Conservation (phyloP, 1,140 invertebrate genomes). For the Lucilia cuprina region DNA sequence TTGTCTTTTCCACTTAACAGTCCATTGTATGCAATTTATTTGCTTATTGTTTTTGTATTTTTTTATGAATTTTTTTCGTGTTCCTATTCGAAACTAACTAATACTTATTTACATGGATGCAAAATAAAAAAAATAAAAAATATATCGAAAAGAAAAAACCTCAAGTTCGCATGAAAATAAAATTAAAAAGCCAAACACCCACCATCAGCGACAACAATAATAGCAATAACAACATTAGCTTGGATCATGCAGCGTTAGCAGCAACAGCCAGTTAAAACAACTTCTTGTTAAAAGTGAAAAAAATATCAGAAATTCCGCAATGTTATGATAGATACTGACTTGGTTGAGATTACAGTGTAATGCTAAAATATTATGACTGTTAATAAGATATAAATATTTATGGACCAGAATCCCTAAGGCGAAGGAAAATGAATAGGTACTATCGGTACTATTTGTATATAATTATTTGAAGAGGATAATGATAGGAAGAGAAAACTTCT, state of each 20-base stretch:
- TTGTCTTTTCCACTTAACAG: background rate
- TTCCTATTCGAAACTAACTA: constrained; percentile 12
- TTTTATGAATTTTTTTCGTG: background rate
- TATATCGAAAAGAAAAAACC: background rate
- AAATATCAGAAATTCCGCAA: background rate
- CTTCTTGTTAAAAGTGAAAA: constrained; percentile 2
- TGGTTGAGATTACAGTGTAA: background rate
- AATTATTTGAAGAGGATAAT: too few species aligned
- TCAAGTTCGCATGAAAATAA: constrained; percentile 32
- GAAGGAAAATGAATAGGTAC: too few species aligned
- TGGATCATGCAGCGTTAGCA: background rate
- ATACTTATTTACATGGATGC: constrained; percentile 17
- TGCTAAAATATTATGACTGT: background rate
- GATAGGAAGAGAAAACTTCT: too few species aligned
- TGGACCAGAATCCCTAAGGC: too few species aligned
- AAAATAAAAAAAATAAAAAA: background rate
- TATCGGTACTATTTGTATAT: too few species aligned
- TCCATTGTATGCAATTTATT: constrained; percentile 2
- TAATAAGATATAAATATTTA: too few species aligned
- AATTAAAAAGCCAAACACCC: constrained; percentile 32
- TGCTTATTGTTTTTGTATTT: background rate
- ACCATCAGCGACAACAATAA: background rate
- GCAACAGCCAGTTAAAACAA: background rate
- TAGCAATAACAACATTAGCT: background rate
- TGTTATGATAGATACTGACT: background rate